phyloP scores from a whole-genome alignment of 2,888 invertebrate genomes.

The Aleiodes alternator region DNA sequence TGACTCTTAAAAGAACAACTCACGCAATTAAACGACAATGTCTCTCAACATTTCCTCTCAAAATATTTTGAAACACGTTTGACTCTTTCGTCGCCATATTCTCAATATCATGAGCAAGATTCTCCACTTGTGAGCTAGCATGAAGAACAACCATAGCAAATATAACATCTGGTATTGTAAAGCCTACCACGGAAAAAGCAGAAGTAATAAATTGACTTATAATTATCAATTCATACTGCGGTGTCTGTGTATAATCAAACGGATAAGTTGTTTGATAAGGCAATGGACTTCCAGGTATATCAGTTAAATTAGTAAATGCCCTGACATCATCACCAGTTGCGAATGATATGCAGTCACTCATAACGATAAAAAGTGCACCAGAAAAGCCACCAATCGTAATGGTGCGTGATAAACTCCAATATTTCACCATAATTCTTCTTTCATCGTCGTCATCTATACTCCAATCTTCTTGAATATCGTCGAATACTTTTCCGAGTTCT shows the following conservation, averaged over 20 bases:
- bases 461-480: constrained; percentile 40
- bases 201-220: constrained; percentile 31
- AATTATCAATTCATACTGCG: constrained; percentile 38
- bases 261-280: constrained; percentile 36
- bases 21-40: constrained; percentile 45
- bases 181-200: constrained; percentile 33
- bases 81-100: not conserved
- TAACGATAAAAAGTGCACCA: constrained; percentile 3
- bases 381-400: constrained; percentile 40
- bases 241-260: constrained; percentile 31
- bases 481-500: not conserved
- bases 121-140: constrained; percentile 44
- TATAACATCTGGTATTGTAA: constrained; percentile 24
- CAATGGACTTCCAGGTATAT: constrained; percentile 29
- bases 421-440: constrained; percentile 37
- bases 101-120: constrained; percentile 30
- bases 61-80: constrained; percentile 12
- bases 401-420: constrained; percentile 23
- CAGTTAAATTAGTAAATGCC: constrained; percentile 37
- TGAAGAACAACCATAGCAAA: constrained; percentile 42
- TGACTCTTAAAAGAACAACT: not conserved
- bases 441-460: constrained; percentile 18
- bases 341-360: constrained; percentile 27
- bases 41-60: constrained; percentile 23
- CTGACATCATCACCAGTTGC: constrained; percentile 36